phyloP scores from a whole-genome alignment of 2,113 vertebrate genomes.

The Chrysochloris asiatica region DNA sequence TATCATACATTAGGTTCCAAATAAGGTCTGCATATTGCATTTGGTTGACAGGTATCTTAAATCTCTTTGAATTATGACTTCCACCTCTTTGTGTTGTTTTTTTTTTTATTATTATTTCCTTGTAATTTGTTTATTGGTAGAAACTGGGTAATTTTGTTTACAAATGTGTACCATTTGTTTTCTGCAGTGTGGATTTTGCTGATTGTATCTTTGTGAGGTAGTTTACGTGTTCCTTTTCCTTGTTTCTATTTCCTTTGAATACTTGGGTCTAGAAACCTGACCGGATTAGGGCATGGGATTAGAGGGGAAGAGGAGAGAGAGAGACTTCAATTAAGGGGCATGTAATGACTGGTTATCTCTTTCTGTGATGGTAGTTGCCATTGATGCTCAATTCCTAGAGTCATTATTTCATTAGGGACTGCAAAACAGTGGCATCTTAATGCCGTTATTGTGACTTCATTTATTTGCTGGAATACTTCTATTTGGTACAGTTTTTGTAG shows the following conservation, averaged over 20 bases:
- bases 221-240: conserved; percentile 48
- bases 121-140: conserved; percentile 49
- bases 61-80: conserved; percentile 20
- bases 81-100: neutral
- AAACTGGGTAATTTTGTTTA: conserved; percentile 5
- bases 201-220: too few relatives aligned
- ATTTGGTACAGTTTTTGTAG: conserved; percentile 40
- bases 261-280: conserved; percentile 33
- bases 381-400: conserved; percentile 32
- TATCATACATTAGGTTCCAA: conserved; percentile 10
- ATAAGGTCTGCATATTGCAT: neutral
- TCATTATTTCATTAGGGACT: conserved; percentile 58
- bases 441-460: conserved; percentile 37
- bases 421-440: conserved; percentile 47
- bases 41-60: conserved; percentile 35
- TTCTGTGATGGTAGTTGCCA: conserved; percentile 44
- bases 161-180: neutral
- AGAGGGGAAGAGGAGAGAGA: neutral
- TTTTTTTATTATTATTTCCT: conserved; percentile 42
- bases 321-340: conserved; percentile 42
- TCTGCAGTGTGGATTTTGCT: neutral
- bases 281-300: conserved; percentile 52
- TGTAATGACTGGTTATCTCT: conserved; percentile 3
- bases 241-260: conserved; percentile 55
- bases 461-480: conserved; percentile 43